Evolutionary conservation across 2,113 vertebrate genomes (phyloP), one percentile per base, ranked within the genome.

Genomic region (Etheostoma cragini): DNA sequence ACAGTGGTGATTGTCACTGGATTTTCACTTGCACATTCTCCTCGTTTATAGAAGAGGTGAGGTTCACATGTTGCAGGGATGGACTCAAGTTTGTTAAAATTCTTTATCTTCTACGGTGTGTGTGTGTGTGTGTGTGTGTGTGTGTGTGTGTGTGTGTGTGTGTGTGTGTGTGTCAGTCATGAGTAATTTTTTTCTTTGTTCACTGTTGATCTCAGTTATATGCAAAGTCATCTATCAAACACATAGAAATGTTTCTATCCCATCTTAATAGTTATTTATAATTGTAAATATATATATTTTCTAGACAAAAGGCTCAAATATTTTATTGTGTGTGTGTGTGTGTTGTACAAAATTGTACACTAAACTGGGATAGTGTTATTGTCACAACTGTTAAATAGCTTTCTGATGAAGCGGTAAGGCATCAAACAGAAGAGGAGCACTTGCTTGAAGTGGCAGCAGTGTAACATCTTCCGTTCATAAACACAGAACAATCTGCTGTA

Each of bases 211-310:
- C 45, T 83, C 75, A 70, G 57, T 33, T 87, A 68, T 72, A 86
- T 88, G 80, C 72, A 85, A 87, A 92, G 38, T 83, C 77, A 81
- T 85, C 78, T 88, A 84, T 86, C 62, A 68, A 68, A 47, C 30
- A 73, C 81, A 88, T 88, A 92, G 84, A 80, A 62, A 58, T 52
- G 72, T 89, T 90, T 87, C 77, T 80, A 87, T 88, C 26, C 57
- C 68, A 63, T 78, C 65, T 71, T 70, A 24, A 76, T 91, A 89
- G 76, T 72, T 89, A 93, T 94, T 94, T 94, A 93, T 92, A 72
- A 88, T 46, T 93, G 91, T 93, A 92, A 82, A 92, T 92, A 91
- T 56, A 91, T 53, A 49, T 80, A 83, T 93, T 89, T 90, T 88
- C 58, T 89, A 90, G 88, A 70, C 47, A 24, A 73, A 86, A 81